Evolutionary conservation across 2,888 invertebrate genomes (phyloP), one percentile per base, ranked within the genome.

Genomic region (Baccha elongata): DNA sequence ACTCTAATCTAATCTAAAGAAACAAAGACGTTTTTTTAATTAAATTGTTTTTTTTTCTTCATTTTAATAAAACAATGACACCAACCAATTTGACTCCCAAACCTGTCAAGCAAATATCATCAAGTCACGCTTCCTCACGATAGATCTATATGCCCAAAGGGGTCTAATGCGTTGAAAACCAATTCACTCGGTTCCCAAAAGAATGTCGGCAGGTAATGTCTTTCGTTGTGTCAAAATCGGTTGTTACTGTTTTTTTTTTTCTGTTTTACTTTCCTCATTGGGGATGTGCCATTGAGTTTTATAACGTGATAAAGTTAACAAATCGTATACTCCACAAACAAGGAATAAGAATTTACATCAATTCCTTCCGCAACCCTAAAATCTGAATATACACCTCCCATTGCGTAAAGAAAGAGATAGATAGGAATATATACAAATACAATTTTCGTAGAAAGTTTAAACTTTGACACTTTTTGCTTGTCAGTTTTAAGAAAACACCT

Each of bases 281-380:
- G 67, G 42, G 50, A 52, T 67, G 74, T 74, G 35, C 32, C 35
- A 62, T 29, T 53, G 44, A 17, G 32, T 62, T 64, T 62, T 44
- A 53, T 53, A 72, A 72, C 62, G 75, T 62, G 62, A 69, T 75
- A 69, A 75, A 69, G 68, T 67, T 73, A 50, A 55, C 74, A 67
- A 65, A 48, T 62, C 67, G 40, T 60, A 69, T 53, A 40, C n/a
- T n/a, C n/a, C 53, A 72, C 37, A 26, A 62, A n/a, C 29, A 53
- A 32, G 29, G 46, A 73, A 62, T 62, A 58, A 42, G 48, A 65
- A 72, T 78, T 60, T 32, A 48, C 67, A 67, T 68, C 50, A 50
- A 60, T 23, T 72, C n/a, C 58, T 64, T 15, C 23, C 11, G 23
- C 32, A 44, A 44, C 35, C 13, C 13, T n/a, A 44, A 46, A 44